Evolutionary conservation across 2,888 invertebrate genomes (phyloP).

Genomic region (Boloria selene): DNA sequence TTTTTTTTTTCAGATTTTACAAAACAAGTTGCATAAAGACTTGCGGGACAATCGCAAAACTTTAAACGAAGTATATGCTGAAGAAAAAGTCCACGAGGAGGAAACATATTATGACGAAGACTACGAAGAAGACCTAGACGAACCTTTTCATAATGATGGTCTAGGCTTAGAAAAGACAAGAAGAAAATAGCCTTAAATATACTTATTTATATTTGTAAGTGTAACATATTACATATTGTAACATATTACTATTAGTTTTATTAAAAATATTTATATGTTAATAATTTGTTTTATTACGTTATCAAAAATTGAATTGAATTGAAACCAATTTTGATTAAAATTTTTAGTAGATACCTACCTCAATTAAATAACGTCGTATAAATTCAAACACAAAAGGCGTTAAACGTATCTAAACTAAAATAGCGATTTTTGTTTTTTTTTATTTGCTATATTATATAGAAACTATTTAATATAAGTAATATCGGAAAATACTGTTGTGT

Average conservation of each 20-base stretch:
- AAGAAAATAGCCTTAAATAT: not conserved
- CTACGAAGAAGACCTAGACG: conserved; percentile 48
- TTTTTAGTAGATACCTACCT: too few species aligned
- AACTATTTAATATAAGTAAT: too few species aligned
- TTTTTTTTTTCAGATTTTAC: conserved; percentile 58
- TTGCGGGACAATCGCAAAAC: conserved; percentile 46
- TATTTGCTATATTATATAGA: too few species aligned
- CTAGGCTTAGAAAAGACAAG: conserved; percentile 13
- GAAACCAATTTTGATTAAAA: too few species aligned
- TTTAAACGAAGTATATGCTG: conserved; percentile 24
- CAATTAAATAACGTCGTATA: too few species aligned
- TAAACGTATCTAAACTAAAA: too few species aligned
- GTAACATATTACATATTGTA: too few species aligned
- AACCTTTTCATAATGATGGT: conserved; percentile 32
- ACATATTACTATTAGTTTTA: not conserved
- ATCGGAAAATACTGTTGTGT: too few species aligned
- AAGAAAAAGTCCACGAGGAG: conserved; percentile 37
- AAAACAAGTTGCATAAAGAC: conserved; percentile 62
- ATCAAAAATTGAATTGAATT: too few species aligned
- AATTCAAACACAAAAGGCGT: too few species aligned
- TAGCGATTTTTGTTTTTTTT: too few species aligned
- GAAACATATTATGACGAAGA: conserved; percentile 45
- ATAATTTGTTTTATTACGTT: too few species aligned
- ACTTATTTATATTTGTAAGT: not conserved
- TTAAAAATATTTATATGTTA: not conserved